Base-by-base conservation (phyloP, 1,140 invertebrate genomes). In the Belonocnema kinseyi region DNA sequence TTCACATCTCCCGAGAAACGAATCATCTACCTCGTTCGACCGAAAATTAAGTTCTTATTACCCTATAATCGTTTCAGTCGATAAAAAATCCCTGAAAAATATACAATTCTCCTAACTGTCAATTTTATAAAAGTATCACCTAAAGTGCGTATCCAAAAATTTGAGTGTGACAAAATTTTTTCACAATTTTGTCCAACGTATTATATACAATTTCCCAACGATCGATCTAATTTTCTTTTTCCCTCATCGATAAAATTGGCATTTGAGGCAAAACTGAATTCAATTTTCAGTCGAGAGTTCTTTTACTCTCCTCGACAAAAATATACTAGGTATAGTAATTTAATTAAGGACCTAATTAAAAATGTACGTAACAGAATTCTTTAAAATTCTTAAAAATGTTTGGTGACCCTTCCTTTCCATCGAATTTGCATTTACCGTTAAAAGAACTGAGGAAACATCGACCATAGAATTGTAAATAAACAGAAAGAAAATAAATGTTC, bases 381-480 rank as follows among this genome's bases (percentile, higher is more conserved):
- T 46, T 72, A 54, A 81, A 77, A 78, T 66, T 74, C 16, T 16
- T 12, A 72, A 74, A 13, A 50, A 72, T 3, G 70, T 80, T 52
- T 73, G 56, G 54, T 71, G 52, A 71, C 21, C 46, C 40, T 40
- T 53, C 26, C 7, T 50, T 58, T 54, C 53, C 51, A 66, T 16
- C 11, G 52, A 53, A n/a, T 26, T 66, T 54, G 50, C n/a, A 52
- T 77, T 17, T 33, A 51, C 26, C 1, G 53, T 74, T 19, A 50
- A 50, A 6, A 51, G 11, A 51, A 51, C 17, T 14, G 1, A 21
- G n/a, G 1, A 40, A 10, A 71, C 21, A 19, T 71, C 13, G 56
- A 74, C 40, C 75, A 79, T 75, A 81, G 50, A 50, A 61, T 76
- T 73, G 76, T 74, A 51, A 53, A 78, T 71, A 74, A 81, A 76